Percentiles rank a stretch among this genome's conserved stretches.
Evolutionary conservation across 2,113 vertebrate species (phyloP).

Genomic region (Muntiacus reevesi): DNA sequence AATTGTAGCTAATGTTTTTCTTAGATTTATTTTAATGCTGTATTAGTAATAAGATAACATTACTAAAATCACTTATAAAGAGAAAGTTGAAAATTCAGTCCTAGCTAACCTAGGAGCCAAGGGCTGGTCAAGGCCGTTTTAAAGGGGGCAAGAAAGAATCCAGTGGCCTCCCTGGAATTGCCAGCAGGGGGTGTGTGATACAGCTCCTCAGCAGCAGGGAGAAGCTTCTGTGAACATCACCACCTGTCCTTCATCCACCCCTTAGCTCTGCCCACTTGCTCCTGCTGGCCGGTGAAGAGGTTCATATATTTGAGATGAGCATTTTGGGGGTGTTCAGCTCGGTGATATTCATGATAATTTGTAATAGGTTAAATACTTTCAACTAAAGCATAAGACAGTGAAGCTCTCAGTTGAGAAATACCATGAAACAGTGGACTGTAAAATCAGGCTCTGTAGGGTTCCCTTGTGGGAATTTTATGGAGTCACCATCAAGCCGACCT

Average conservation of each 20-base stretch:
- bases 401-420: constrained; percentile 35
- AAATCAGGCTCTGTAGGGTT: background rate
- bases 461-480: background rate
- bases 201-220: background rate
- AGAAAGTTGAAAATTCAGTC: background rate
- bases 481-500: background rate
- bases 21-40: background rate
- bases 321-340: constrained; percentile 17
- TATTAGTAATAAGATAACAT: background rate
- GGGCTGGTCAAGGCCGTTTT: background rate
- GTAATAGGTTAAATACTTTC: constrained; percentile 43
- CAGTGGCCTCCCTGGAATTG: background rate
- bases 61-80: background rate
- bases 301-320: background rate
- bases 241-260: background rate
- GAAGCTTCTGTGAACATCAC: background rate
- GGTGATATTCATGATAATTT: background rate
- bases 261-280: background rate
- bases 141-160: background rate
- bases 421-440: background rate
- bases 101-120: background rate
- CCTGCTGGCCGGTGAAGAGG: background rate
- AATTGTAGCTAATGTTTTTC: background rate
- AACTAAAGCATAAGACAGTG: constrained; percentile 35
- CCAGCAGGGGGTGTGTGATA: background rate